These are phyloP conservation scores for Macquaria australasica DNA, from an alignment of 2,113 vertebrate species.

Conservation along the genomic window DNA sequence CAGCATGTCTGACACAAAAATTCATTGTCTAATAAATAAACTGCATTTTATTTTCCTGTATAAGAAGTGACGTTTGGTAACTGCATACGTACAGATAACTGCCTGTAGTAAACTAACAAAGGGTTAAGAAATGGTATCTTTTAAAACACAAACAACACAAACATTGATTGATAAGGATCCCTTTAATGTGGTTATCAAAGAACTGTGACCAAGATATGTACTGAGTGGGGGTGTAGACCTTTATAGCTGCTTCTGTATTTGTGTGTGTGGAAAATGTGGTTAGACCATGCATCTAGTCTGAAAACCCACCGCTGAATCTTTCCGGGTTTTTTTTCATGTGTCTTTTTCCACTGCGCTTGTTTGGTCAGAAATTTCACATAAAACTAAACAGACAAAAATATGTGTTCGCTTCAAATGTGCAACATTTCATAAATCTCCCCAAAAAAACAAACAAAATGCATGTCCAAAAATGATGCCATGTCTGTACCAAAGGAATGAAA, in stretches of 20 bases:
- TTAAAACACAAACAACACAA: neutral
- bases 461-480: neutral
- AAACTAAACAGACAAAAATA: neutral
- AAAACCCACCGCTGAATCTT: neutral
- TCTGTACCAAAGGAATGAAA: neutral
- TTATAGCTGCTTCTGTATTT: neutral
- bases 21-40: neutral
- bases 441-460: neutral
- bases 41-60: neutral
- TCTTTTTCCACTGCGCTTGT: neutral
- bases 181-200: neutral
- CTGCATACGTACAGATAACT: too few relatives aligned
- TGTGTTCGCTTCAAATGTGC: neutral
- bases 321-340: neutral
- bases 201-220: too few relatives aligned
- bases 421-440: neutral
- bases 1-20: neutral
- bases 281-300: neutral
- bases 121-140: too few relatives aligned
- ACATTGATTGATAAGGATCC: neutral
- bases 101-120: neutral
- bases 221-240: neutral
- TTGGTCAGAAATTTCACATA: neutral
- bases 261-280: constrained; percentile 35
- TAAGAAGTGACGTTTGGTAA: neutral